Evolutionary conservation across 1,140 invertebrate genomes (phyloP), one percentile per base, ranked within the genome.

Genomic region (Calycopis cecrops): DNA sequence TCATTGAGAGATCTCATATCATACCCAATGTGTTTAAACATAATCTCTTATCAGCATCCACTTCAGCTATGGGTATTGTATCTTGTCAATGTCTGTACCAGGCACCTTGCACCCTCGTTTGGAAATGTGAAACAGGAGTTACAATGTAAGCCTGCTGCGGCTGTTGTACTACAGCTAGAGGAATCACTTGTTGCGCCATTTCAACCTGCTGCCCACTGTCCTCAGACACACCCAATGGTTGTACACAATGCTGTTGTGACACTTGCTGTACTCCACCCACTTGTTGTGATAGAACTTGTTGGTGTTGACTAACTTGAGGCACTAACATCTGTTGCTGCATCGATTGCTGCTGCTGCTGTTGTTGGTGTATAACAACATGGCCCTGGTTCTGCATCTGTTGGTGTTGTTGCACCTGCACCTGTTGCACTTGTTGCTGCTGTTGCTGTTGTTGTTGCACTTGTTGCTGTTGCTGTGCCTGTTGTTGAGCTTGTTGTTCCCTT

Each of bases 141-240:
- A 91, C 90, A 56, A 91, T 83, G 72, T 90, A 91, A 0, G 90
- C 86, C 64, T 90, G 89, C 62, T 89, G 90, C 12, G 88, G 87
- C 60, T 90, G 87, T 64, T 90, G 89, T 8, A 90, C 88, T 12
- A 91, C 89, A 11, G 90, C 90, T n/a, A 91, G 62, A 0, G 90
- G 90, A 57, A 91, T 91, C 4, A 91, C 90, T 76, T 91, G 90
- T 60, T 91, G 90, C 21, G 89, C 88, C 81, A 91, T 91, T 67
- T 90, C 88, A 33, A 90, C 85, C 38, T 85, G 87, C 57, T 88
- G 86, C 0, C 78, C 81, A 9, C 67, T 76, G 8, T 88, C 85
- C 44, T 88, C 87, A 0, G 75, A 67, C 10, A 88, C 89, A 14
- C 81, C 84, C 8, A 89, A 72, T 0, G 87, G 72, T 58, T 88